phyloP scores from a whole-genome alignment of 2,888 invertebrate genomes.

The Protonemura montana region DNA sequence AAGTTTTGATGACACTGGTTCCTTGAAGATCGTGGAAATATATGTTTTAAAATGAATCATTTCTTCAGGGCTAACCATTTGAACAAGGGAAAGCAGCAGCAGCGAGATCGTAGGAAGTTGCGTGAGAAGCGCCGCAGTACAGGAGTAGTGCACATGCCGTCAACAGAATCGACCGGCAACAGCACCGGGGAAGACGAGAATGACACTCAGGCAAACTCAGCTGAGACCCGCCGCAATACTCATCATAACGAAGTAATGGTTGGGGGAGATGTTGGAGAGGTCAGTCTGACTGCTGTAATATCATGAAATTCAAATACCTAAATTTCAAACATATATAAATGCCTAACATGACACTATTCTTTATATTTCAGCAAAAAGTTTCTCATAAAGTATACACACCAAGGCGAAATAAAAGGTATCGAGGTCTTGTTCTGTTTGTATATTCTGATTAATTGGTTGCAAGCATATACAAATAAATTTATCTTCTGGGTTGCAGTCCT shows the following conservation, averaged over 20 bases:
- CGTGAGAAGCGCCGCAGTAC: constrained; percentile 67
- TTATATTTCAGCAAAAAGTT: constrained; percentile 54
- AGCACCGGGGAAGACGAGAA: constrained; percentile 66
- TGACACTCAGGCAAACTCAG: constrained; percentile 58
- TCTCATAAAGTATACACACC: constrained; percentile 57
- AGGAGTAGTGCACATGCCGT: constrained; percentile 67
- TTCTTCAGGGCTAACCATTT: constrained; percentile 60
- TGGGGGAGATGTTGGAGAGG: constrained; percentile 52
- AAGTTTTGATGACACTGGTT: not conserved
- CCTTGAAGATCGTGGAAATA: not conserved
- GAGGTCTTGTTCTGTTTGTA: constrained; percentile 22
- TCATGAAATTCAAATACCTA: too few relatives aligned
- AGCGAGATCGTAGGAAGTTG: constrained; percentile 66
- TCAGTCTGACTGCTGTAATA: too few relatives aligned
- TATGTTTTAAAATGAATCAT: not conserved
- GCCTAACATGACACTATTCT: not conserved
- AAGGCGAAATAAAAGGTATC: constrained; percentile 61
- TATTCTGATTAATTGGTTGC: not conserved
- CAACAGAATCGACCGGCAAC: constrained; percentile 68
- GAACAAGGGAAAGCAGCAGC: constrained; percentile 63
- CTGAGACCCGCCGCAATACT: constrained; percentile 62
- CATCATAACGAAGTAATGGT: constrained; percentile 61
- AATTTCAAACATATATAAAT: too few relatives aligned
- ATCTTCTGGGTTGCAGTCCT: constrained; percentile 58
- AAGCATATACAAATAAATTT: not conserved